Evolutionary conservation across 2,113 vertebrate genomes (phyloP).

Genomic region (Cariama cristata): DNA sequence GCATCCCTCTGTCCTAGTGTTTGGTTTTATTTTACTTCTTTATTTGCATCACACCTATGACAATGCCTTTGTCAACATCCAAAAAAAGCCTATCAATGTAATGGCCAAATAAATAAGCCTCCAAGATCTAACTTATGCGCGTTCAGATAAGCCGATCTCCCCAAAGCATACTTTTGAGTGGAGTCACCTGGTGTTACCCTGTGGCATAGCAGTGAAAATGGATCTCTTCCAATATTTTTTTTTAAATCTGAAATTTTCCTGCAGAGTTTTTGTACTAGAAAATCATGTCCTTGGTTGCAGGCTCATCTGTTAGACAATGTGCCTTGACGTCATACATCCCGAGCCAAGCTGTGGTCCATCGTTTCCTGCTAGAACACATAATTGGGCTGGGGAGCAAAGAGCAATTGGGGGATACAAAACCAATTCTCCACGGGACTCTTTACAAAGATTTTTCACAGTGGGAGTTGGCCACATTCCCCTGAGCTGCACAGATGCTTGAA

Average conservation of each 20-base stretch:
- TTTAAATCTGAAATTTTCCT: background rate
- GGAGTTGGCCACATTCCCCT: background rate
- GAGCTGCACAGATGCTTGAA: conserved; percentile 31
- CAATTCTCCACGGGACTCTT: background rate
- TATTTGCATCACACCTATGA: background rate
- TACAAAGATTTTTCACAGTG: background rate
- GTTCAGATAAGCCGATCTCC: background rate
- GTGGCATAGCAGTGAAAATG: background rate
- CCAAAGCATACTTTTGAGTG: background rate
- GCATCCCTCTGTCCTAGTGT: background rate
- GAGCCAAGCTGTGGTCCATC: background rate
- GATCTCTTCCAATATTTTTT: background rate
- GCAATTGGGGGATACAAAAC: conserved; percentile 17
- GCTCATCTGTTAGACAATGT: background rate
- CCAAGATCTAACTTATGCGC: background rate
- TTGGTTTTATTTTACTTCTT: background rate
- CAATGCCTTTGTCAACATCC: background rate
- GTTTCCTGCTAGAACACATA: background rate
- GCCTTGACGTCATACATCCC: background rate
- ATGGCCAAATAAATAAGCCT: background rate
- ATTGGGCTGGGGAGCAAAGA: background rate
- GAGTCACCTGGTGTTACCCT: background rate
- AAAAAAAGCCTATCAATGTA: background rate
- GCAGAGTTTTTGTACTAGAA: background rate
- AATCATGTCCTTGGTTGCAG: background rate